Base-by-base conservation (phyloP, 2,113 vertebrate genomes). In the Mesitornis unicolor region DNA sequence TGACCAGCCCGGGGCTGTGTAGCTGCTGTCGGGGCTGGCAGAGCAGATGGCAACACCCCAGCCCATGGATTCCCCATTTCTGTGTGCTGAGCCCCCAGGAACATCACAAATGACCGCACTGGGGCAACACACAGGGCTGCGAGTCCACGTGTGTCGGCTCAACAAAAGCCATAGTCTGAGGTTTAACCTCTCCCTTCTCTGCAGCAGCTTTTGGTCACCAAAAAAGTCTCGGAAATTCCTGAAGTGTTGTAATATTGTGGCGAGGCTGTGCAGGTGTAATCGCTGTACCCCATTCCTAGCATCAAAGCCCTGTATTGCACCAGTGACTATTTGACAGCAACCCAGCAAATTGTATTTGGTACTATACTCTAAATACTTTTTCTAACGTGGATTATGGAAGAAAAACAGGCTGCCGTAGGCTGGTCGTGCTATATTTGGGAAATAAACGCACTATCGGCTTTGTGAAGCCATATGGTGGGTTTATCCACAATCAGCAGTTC, bases 401-500 rank as follows among this genome's bases (percentile, higher is more conserved):
- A 89, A 93, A 95, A 94, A 25, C 81, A 95, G 83, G 18, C 89
- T 91, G 67, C 90, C 74, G 73, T 50, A 56, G 89, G 70, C 94
- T 95, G 88, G 91, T 95, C 75, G 87, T 84, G 87, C 85, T 96
- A 95, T 95, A 93, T 96, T 95, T 94, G 88, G 89, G 69, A 68
- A 84, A 80, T 95, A 95, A 97, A 95, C 73, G 90, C 93, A 42
- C 95, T 80, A 56, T 95, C 84, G 91, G 89, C 90, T 94, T 89
- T 95, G 88, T 80, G 68, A 90, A 96, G 89, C 96, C 96, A 95
- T 96, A 96, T 96, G 96, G 93, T 64, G 75, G 73, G 63, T 97
- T 98, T 97, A 95, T 95, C 97, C 84, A 35, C 76, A 87, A 97
- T 97, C 90, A 69, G 95, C 97, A 94, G 74, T 95, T 97, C 86